phyloP scores from a whole-genome alignment of 1,140 invertebrate genomes.

The Drosophila ambigua region DNA sequence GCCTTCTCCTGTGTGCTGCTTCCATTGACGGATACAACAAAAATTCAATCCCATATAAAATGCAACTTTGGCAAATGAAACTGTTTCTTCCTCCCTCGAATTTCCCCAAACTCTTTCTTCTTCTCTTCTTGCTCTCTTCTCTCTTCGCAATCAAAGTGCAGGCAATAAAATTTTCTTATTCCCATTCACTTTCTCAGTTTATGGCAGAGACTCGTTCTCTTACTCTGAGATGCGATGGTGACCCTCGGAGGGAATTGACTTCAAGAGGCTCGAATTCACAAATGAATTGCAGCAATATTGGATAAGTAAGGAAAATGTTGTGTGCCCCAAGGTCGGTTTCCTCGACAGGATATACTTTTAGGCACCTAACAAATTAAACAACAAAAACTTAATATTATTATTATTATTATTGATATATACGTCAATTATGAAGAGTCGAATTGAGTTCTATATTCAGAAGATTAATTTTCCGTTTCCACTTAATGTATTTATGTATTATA shows the following conservation, averaged over 20 bases:
- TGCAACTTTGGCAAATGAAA: conserved; percentile 44
- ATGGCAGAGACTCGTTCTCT: conserved; percentile 13
- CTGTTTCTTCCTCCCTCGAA: conserved; percentile 8
- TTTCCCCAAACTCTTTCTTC: conserved; percentile 16
- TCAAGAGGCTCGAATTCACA: not conserved
- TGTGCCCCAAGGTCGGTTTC: conserved; percentile 21
- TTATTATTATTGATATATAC: no score
- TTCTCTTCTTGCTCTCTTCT: conserved; percentile 13
- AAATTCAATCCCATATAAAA: conserved; percentile 38
- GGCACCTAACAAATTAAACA: no score
- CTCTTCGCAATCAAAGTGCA: conserved; percentile 61
- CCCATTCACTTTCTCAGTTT: conserved; percentile 19
- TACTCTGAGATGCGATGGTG: not conserved
- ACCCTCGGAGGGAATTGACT: no score
- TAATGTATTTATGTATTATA: no score
- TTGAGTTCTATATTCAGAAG: no score
- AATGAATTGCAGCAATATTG: conserved; percentile 17
- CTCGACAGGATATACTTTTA: not conserved
- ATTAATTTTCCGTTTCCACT: no score
- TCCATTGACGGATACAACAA: conserved; percentile 37
- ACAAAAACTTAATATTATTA: no score
- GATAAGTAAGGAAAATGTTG: conserved; percentile 27
- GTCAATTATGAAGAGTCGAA: no score
- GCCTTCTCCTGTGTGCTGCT: conserved; percentile 17
- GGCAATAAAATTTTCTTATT: conserved; percentile 31